phyloP scores from a whole-genome alignment of 2,888 invertebrate genomes.

The Lathronympha strigana region DNA sequence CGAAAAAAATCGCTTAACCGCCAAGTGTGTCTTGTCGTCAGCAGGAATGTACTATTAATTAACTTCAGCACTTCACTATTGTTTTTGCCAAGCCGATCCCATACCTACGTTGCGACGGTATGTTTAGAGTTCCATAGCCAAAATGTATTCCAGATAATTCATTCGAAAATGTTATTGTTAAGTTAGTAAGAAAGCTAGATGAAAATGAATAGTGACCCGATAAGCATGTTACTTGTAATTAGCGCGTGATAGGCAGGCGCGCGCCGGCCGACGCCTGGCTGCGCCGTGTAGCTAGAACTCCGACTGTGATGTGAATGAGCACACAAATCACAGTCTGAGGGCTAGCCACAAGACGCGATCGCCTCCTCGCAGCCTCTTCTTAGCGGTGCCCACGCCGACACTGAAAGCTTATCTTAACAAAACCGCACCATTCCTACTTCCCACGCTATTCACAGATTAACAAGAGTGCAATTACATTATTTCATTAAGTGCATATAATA shows the following conservation, averaged over 20 bases:
- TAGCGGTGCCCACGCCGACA: not conserved
- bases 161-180: not conserved
- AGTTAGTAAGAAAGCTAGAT: slow-evolving; percentile 15
- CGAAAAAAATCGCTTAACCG: too few relatives aligned
- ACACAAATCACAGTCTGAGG: slow-evolving; percentile 94
- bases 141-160: not conserved
- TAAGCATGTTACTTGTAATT: slow-evolving; percentile 9
- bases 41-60: too few relatives aligned
- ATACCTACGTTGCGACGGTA: too few relatives aligned
- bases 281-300: slow-evolving; percentile 94
- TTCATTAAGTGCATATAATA: too few relatives aligned
- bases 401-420: slow-evolving; percentile 11
- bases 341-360: slow-evolving; percentile 82
- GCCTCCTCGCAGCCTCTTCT: slow-evolving; percentile 6
- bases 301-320: slow-evolving; percentile 95
- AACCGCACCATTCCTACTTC: not conserved
- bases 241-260: not conserved
- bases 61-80: too few relatives aligned
- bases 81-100: too few relatives aligned
- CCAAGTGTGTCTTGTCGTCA: too few relatives aligned
- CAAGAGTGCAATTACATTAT: too few relatives aligned
- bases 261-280: slow-evolving; percentile 44
- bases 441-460: not conserved
- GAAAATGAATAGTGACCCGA: not conserved
- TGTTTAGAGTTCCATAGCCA: not conserved